Conservation (phyloP, 2,113 vertebrate genomes). For the Paralichthys olivaceus region DNA sequence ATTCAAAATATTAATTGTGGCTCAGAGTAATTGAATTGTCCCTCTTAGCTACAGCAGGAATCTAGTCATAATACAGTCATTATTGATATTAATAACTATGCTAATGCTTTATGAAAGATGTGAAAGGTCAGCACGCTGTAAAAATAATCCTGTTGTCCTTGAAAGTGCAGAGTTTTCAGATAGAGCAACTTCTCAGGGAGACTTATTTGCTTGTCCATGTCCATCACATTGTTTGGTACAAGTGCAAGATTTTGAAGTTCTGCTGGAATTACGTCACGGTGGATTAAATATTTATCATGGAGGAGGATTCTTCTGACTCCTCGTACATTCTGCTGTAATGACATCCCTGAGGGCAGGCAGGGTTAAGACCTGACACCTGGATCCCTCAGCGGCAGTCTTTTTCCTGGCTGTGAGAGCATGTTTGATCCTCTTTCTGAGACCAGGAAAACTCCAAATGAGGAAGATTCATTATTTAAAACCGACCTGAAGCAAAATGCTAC, state of each 20-base stretch:
- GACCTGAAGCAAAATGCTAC: slow-evolving; percentile 8
- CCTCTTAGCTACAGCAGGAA: too few species aligned
- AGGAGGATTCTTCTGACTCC: slow-evolving; percentile 17
- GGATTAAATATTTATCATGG: slow-evolving; percentile 47
- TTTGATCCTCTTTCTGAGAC: slow-evolving; percentile 20
- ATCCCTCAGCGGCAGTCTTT: slow-evolving; percentile 24
- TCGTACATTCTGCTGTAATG: slow-evolving; percentile 31
- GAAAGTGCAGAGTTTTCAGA: neutral
- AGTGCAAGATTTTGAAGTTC: neutral
- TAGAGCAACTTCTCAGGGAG: neutral
- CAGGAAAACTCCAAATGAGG: slow-evolving; percentile 9
- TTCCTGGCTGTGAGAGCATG: slow-evolving; percentile 1
- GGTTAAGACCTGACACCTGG: slow-evolving; percentile 41
- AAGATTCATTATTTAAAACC: slow-evolving; percentile 45
- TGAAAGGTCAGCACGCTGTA: neutral
- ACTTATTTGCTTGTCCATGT: neutral
- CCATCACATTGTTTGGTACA: neutral
- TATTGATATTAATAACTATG: neutral
- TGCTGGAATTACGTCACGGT: neutral
- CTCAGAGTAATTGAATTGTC: neutral
- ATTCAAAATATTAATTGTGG: too few species aligned
- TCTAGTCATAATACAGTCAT: neutral
- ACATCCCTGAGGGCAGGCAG: slow-evolving; percentile 47
- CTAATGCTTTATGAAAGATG: neutral
- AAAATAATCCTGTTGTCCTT: slow-evolving; percentile 8